Base-by-base conservation (phyloP, 2,113 vertebrate species). In the Pterocles orientalis region DNA sequence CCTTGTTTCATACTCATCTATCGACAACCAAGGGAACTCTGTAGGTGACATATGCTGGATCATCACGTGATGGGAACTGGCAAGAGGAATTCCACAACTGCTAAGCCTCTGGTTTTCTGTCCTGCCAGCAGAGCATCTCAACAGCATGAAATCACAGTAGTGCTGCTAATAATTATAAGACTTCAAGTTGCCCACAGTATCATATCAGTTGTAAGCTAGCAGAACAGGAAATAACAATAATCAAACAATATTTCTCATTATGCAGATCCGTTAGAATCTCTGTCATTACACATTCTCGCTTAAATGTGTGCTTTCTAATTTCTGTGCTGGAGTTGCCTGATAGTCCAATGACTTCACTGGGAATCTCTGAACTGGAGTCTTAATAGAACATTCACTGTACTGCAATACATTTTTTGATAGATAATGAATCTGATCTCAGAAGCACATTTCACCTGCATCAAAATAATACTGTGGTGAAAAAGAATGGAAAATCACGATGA, bases 181-280 rank as follows among this genome's bases (percentile, higher is more conserved):
- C 51, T 78, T 83, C 26, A 10, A 41, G 68, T 81, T 83, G 51
- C 47, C 47, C 29, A 13, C 19, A 34, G 53, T 78, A 53, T 84
- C 93, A 92, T 90, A 96, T 83, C 72, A 84, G 76, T 62, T 93
- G 79, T 68, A 75, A 91, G 78, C 41, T 50, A 92, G 33, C 43
- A 68, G 80, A 88, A 75, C 43, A 77, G 71, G 76, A 88, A 94
- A 53, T 88, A 83, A 36, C 41, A 90, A 41, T 70, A 85, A 82
- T 88, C 65, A 88, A 88, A 83, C 73, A 91, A 60, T 57, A 60
- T 94, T 93, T 93, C 60, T 94, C 60, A 71, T 94, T 88, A 47
- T 81, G 66, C 34, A 57, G 60, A 60, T 61, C 79, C 43, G n/a
- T 92, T 90, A 83, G 28, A 88, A 92, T 81, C 0, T 0, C 76